Evolutionary conservation across 64 coral and sea anemone species (phyloP).

Genomic region (Pocillopora verrucosa): DNA sequence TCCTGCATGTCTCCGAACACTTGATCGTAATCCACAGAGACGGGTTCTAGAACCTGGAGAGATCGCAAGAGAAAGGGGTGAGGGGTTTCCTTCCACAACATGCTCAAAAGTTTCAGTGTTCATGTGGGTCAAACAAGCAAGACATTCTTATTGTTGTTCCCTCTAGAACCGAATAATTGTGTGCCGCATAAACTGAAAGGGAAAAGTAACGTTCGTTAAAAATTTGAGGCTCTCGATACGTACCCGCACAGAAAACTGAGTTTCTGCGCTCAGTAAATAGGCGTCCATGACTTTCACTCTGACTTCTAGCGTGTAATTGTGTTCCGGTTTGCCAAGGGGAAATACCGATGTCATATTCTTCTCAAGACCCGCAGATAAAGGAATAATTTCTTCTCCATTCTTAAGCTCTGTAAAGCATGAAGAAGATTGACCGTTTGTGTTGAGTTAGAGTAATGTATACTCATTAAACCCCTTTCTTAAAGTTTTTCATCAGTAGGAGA

Average conservation of each 20-base stretch:
- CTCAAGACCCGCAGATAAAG: conserved; percentile 59
- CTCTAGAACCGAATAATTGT: too few relatives aligned
- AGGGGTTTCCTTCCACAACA: too few relatives aligned
- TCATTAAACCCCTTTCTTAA: too few relatives aligned
- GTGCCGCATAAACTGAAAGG: too few relatives aligned
- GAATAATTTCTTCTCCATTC: conserved; percentile 61
- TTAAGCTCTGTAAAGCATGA: conserved; percentile 43
- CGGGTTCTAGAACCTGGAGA: conserved; percentile 52
- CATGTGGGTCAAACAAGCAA: too few relatives aligned
- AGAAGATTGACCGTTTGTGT: not conserved
- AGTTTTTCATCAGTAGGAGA: too few relatives aligned
- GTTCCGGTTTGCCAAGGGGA: conserved; percentile 68
- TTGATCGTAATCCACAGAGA: conserved; percentile 36
- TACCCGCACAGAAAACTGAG: conserved; percentile 61
- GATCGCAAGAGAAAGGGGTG: not conserved
- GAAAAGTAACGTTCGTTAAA: too few relatives aligned
- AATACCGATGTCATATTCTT: conserved; percentile 45
- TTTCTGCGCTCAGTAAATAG: conserved; percentile 42
- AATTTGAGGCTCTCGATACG: too few relatives aligned
- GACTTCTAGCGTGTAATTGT: conserved; percentile 78
- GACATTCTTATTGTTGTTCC: too few relatives aligned
- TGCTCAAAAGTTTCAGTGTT: too few relatives aligned
- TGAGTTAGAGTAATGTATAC: too few relatives aligned
- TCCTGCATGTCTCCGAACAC: conserved; percentile 50
- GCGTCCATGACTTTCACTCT: conserved; percentile 79